These are phyloP conservation scores for Craseonycteris thonglongyai DNA, from an alignment of 2,113 vertebrate species.

Conservation along the genomic window DNA sequence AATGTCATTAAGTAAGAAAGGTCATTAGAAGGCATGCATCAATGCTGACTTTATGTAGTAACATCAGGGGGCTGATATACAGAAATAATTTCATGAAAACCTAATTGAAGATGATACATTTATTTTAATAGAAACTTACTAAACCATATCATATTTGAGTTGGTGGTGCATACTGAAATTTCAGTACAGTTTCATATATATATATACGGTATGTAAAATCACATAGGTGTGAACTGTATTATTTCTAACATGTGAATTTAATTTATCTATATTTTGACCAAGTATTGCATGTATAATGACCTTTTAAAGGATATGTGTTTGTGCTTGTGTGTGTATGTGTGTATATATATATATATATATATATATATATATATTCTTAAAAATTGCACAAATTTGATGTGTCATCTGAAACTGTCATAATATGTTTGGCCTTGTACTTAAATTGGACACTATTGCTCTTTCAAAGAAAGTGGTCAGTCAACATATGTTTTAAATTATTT, in stretches of 20 bases:
- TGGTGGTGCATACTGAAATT: neutral
- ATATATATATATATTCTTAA: neutral
- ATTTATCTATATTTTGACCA: neutral
- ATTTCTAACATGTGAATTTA: neutral
- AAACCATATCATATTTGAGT: constrained; percentile 8
- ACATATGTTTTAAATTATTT: neutral
- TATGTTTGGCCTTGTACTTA: neutral
- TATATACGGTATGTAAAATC: too few species aligned
- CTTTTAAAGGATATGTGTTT: neutral
- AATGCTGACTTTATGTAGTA: neutral
- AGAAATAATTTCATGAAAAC: constrained; percentile 40
- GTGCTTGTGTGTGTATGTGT: too few species aligned
- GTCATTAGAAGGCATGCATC: constrained; percentile 25
- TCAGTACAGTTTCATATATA: neutral
- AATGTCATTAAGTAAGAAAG: constrained; percentile 54
- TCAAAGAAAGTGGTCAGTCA: neutral
- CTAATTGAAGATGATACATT: neutral
- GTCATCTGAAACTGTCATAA: neutral
- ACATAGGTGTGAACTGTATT: neutral
- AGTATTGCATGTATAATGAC: neutral
- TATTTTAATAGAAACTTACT: constrained; percentile 20
- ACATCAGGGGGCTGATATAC: neutral
- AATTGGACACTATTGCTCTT: neutral
- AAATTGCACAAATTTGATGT: neutral
- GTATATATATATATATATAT: neutral